Evolutionary conservation across 2,113 vertebrate species (phyloP), one percentile per base, ranked within the genome.

Genomic region (Merops nubicus): DNA sequence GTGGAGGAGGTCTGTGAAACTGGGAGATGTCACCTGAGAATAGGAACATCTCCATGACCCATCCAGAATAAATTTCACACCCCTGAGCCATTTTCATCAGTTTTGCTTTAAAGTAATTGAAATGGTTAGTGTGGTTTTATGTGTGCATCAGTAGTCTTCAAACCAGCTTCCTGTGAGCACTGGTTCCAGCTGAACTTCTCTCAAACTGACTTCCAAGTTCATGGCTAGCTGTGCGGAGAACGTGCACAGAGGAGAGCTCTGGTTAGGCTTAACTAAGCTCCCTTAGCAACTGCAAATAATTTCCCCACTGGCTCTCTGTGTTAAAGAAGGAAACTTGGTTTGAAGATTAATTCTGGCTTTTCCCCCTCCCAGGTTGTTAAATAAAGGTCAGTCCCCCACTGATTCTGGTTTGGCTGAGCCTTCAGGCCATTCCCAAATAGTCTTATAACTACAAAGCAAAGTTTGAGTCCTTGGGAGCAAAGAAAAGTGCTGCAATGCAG

Each of bases 401-500:
- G 90, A 68, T 88, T 89, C 47, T 70, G 64, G 60, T 75, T 83
- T 90, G 47, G 63, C 83, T 93, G 85, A 94, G 72, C 76, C 92
- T 96, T 88, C 31, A 84, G 76, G 88, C 79, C 51, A 19, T 75
- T 96, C 51, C 43, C 79, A 60, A 88, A 43, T 67, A 80, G 26
- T 59, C 64, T 89, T 72, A 69, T 8, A 91, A 81, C 56, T 94
- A 88, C 91, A 92, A 82, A 94, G 64, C 38, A 76, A 93, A 75
- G 65, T 81, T 70, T 92, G 88, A 96, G 57, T 87, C 79, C 88
- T 77, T 72, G 60, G 43, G 56, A 89, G 68, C 16, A 92, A 84
- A 89, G 42, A 29, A 36, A 94, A 95, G 10, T 87, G 56, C 43
- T 92, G 83, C 93, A 96, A 60, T 92, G 92, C 86, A 94, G 88